A percentile compares a stretch with the other conserved stretches of the same genome.
phyloP scores from a whole-genome alignment of 1,140 invertebrate species.

The Magallana ariakensis region DNA sequence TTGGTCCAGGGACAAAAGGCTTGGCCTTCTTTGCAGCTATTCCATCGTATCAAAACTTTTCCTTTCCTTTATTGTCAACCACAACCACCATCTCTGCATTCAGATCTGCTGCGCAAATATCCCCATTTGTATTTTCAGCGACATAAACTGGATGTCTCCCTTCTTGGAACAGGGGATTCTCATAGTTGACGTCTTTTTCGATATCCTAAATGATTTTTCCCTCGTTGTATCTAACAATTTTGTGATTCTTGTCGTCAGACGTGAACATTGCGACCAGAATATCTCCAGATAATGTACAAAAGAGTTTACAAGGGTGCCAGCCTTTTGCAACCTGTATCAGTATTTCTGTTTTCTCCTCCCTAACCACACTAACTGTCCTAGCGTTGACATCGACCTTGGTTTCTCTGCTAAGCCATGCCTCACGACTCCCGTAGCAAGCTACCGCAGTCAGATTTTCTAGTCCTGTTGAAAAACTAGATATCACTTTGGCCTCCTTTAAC shows the following conservation, averaged over 20 bases:
- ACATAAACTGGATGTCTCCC: not conserved
- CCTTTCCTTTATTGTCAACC: not conserved
- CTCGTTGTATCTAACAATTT: not conserved
- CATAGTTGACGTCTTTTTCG: not conserved
- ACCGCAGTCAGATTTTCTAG: not conserved
- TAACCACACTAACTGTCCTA: not conserved
- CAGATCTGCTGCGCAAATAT: not conserved
- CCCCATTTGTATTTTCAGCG: not conserved
- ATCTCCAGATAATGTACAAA: not conserved
- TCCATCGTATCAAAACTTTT: not conserved
- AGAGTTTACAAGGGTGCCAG: not conserved
- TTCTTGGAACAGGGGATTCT: not conserved
- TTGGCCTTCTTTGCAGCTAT: not conserved
- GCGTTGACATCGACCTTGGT: not conserved
- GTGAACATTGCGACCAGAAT: not conserved
- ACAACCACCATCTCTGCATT: not conserved
- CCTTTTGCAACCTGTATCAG: not conserved
- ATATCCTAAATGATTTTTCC: not conserved
- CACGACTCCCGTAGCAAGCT: too few species aligned
- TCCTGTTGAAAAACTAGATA: not conserved
- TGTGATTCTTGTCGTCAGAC: not conserved
- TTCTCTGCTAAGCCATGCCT: not conserved
- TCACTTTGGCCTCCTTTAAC: not conserved
- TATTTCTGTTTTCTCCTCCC: not conserved
- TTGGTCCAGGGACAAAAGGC: not conserved